These are phyloP conservation scores for Xestia xanthographa DNA, from an alignment of 2,888 invertebrate species.

Conservation along the genomic window DNA sequence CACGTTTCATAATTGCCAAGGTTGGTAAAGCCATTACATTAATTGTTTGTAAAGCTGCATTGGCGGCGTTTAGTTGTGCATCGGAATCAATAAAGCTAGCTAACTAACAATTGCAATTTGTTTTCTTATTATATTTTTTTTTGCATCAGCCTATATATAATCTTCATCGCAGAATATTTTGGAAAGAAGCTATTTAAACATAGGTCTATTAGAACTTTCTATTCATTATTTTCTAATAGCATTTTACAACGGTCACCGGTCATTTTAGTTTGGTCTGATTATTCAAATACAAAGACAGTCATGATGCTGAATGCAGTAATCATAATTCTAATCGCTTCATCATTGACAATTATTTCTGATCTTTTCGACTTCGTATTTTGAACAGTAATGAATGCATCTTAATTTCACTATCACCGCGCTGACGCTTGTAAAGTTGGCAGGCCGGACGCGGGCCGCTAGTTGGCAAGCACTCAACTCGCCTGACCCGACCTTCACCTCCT, in stretches of 20 bases:
- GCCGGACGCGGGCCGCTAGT: slow-evolving; percentile 16
- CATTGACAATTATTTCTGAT: no score
- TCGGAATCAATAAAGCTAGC: slow-evolving; percentile 17
- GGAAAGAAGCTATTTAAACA: background rate
- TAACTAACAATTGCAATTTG: background rate
- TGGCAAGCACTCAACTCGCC: slow-evolving; percentile 58
- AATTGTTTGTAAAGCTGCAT: slow-evolving; percentile 37
- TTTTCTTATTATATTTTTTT: background rate
- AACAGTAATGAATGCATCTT: slow-evolving; percentile 20
- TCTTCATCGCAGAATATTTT: background rate
- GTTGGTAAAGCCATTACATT: slow-evolving; percentile 35
- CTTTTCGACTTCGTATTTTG: background rate
- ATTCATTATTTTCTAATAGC: background rate
- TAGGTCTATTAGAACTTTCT: background rate
- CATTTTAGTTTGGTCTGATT: background rate
- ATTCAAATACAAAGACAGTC: background rate
- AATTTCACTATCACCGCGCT: slow-evolving; percentile 42
- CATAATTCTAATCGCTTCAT: background rate
- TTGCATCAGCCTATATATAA: background rate
- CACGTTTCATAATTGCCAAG: slow-evolving; percentile 18
- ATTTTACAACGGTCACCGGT: background rate
- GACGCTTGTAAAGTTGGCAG: slow-evolving; percentile 53
- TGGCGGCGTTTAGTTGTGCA: slow-evolving; percentile 30
- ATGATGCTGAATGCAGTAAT: background rate
- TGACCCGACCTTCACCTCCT: slow-evolving; percentile 67